Evolutionary conservation across 2,113 vertebrate species (phyloP).

Genomic region (Entomyzon cyanotis): DNA sequence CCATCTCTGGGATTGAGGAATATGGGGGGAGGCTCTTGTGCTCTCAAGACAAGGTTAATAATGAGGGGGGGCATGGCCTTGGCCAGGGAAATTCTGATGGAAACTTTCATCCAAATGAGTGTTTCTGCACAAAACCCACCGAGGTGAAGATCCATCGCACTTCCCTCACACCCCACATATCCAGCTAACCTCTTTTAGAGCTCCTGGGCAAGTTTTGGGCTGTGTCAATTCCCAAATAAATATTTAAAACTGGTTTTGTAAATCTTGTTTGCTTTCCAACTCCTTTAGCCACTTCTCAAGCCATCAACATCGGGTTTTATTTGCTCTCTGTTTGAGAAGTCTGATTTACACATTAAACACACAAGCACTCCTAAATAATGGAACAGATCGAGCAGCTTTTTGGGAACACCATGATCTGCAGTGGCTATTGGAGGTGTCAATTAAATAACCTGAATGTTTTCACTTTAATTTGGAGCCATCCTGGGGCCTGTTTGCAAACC

Average conservation of each 20-base stretch:
- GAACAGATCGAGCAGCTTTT: not conserved
- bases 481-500: not conserved
- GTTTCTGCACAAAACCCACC: not conserved
- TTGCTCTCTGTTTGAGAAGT: not conserved
- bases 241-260: not conserved
- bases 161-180: not conserved
- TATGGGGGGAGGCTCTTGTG: not conserved
- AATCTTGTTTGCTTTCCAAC: not conserved
- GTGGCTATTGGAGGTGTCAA: not conserved
- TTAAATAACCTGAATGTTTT: conserved; percentile 8
- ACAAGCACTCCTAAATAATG: not conserved
- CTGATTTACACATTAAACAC: conserved; percentile 3
- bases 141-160: not conserved
- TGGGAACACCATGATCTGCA: accelerated
- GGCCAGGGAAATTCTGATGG: not conserved
- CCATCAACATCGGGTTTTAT: not conserved
- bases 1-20: not conserved
- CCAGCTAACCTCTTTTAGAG: not conserved
- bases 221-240: not conserved
- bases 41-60: not conserved
- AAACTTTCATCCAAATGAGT: not conserved
- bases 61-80: not conserved
- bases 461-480: not conserved
- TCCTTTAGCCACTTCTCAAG: not conserved
- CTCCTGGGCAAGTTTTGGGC: not conserved